Percentiles rank a stretch among this genome's conserved stretches.
phyloP scores from a whole-genome alignment of 2,888 invertebrate species.

The Dasypogon diadema region DNA sequence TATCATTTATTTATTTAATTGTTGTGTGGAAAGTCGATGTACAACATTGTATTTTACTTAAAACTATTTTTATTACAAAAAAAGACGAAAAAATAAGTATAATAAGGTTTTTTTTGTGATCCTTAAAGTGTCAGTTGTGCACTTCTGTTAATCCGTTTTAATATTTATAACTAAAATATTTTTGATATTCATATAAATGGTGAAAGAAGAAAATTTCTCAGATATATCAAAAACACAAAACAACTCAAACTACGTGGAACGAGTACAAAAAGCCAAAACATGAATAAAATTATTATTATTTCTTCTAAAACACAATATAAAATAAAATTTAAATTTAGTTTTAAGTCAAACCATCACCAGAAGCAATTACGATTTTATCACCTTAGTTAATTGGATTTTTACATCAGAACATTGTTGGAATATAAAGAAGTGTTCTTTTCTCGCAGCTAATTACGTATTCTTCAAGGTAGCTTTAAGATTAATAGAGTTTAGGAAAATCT shows the following conservation, averaged over 20 bases:
- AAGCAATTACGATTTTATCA: constrained; percentile 57
- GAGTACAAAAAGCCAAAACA: constrained; percentile 33
- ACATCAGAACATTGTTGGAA: neutral
- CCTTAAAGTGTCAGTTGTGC: constrained; percentile 5
- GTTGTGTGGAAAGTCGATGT: constrained; percentile 57
- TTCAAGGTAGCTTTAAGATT: no score
- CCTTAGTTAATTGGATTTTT: constrained; percentile 50
- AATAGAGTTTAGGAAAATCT: no score
- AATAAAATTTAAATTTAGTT: constrained; percentile 16
- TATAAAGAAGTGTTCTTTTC: no score
- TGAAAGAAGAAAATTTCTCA: neutral
- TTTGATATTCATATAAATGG: constrained; percentile 4
- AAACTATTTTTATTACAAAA: constrained; percentile 20
- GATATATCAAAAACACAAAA: constrained; percentile 11
- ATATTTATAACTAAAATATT: constrained; percentile 6
- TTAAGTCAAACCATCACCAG: constrained; percentile 63
- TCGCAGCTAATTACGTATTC: no score
- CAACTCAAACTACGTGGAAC: constrained; percentile 15
- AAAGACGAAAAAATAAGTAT: neutral
- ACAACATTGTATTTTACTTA: constrained; percentile 58
- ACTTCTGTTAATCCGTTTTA: neutral
- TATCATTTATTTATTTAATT: constrained; percentile 37
- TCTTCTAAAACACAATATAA: constrained; percentile 3
- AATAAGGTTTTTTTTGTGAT: constrained; percentile 14
- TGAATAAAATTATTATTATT: neutral